These are phyloP conservation scores for Piaya cayana DNA, from an alignment of 2,113 vertebrate species.

Conservation along the genomic window DNA sequence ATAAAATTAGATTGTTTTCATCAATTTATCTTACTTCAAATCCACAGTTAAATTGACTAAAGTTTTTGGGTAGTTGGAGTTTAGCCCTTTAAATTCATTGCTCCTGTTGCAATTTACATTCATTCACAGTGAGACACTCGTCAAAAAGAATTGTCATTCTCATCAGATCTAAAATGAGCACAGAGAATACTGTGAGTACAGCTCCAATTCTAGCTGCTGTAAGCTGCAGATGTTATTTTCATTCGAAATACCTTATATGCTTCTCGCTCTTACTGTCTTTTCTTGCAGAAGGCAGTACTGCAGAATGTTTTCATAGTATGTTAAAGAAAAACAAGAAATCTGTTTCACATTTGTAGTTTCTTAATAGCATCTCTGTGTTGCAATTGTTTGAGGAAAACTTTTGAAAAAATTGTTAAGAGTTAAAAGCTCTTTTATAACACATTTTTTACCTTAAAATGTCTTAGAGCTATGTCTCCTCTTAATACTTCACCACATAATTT, in stretches of 20 bases:
- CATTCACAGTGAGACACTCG: not conserved
- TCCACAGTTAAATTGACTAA: not conserved
- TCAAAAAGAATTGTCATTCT: not conserved
- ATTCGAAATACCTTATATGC: not conserved
- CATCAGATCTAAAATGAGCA: not conserved
- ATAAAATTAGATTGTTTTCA: not conserved
- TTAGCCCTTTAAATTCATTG: not conserved
- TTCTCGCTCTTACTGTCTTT: not conserved
- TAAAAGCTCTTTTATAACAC: not conserved
- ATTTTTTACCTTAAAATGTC: not conserved
- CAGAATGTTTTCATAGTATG: not conserved
- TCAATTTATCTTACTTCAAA: not conserved
- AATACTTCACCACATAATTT: not conserved
- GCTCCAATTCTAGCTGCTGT: not conserved
- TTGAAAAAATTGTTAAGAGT: not conserved
- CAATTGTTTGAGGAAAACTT: not conserved
- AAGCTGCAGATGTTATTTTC: not conserved
- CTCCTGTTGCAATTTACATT: not conserved
- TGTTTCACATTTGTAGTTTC: not conserved
- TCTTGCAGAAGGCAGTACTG: not conserved
- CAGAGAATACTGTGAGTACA: not conserved
- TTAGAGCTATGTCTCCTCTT: not conserved
- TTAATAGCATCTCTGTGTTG: not conserved
- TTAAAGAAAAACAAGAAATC: not conserved
- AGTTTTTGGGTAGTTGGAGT: not conserved